These are phyloP conservation scores for Antheraea pernyi DNA, from an alignment of 1,140 invertebrate species.

Conservation along the genomic window DNA sequence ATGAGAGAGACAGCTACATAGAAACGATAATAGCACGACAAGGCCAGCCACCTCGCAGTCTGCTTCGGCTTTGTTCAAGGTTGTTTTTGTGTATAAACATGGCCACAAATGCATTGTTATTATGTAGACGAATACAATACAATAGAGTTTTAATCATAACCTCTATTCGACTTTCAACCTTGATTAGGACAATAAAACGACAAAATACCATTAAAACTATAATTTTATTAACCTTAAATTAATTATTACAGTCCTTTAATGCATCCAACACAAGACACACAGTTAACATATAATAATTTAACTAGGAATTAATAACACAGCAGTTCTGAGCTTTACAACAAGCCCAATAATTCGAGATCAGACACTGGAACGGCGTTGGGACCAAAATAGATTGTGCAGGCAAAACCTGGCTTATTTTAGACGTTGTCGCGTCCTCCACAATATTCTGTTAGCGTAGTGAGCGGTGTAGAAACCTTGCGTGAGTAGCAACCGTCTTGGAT, in stretches of 20 bases:
- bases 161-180: not conserved
- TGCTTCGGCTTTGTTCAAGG: conserved; percentile 47
- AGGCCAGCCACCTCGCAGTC: conserved; percentile 42
- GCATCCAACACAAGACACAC: conserved; percentile 49
- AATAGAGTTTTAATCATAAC: not conserved
- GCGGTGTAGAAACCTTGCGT: conserved; percentile 59
- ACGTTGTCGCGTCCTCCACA: conserved; percentile 39
- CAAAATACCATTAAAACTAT: conserved; percentile 33
- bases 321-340: conserved; percentile 71
- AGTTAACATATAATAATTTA: conserved; percentile 65
- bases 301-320: conserved; percentile 76
- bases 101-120: conserved; percentile 24
- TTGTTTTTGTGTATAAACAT: conserved; percentile 76
- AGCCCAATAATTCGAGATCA: conserved; percentile 71
- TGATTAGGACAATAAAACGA: not conserved
- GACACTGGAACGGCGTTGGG: conserved; percentile 65
- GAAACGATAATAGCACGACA: conserved; percentile 22
- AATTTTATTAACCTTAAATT: conserved; percentile 67
- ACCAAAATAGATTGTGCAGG: conserved; percentile 49
- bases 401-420: conserved; percentile 31
- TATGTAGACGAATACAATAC: conserved; percentile 2
- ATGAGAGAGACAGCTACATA: conserved; percentile 8
- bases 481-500: conserved; percentile 60
- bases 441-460: conserved; percentile 41
- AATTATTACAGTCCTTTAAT: conserved; percentile 67